phyloP scores from a whole-genome alignment of 2,113 vertebrate genomes.

The Amia ocellicauda region DNA sequence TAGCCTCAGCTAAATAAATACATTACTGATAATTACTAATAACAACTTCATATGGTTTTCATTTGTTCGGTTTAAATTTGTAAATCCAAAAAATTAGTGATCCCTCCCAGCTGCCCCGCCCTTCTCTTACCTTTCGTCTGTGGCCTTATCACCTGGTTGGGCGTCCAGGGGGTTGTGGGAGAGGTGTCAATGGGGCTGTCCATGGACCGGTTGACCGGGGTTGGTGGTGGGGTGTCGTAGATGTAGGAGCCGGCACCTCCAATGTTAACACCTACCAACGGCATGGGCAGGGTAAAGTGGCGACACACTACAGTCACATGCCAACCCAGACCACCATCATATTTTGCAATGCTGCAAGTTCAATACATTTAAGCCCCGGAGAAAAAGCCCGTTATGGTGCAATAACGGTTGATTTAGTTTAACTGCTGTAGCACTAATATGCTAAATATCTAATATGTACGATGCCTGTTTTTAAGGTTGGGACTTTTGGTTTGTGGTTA shows the following conservation, averaged over 20 bases:
- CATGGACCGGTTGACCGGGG: constrained; percentile 28
- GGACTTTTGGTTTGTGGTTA: too few species aligned
- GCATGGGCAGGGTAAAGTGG: constrained; percentile 1
- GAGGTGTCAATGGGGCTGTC: constrained; percentile 30
- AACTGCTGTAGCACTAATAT: background rate
- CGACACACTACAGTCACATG: too few species aligned
- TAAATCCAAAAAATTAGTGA: too few species aligned
- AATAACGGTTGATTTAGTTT: background rate
- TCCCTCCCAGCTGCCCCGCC: too few species aligned
- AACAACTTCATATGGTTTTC: too few species aligned
- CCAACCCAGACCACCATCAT: too few species aligned
- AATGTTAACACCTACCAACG: constrained; percentile 47
- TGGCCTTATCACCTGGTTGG: constrained; percentile 21
- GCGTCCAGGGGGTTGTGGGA: constrained; percentile 43
- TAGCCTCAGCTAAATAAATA: too few species aligned
- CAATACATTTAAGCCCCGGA: background rate
- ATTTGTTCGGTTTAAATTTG: too few species aligned
- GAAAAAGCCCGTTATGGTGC: background rate
- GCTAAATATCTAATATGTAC: too few species aligned
- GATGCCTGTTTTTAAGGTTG: too few species aligned
- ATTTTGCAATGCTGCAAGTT: too few species aligned
- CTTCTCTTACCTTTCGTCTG: constrained; percentile 35
- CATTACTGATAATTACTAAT: too few species aligned
- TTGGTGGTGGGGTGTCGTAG: constrained; percentile 40
- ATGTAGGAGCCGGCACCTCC: constrained; percentile 46